Evolutionary conservation across 1,140 invertebrate species (phyloP).

Genomic region (Aphaenogaster ashmeadi): DNA sequence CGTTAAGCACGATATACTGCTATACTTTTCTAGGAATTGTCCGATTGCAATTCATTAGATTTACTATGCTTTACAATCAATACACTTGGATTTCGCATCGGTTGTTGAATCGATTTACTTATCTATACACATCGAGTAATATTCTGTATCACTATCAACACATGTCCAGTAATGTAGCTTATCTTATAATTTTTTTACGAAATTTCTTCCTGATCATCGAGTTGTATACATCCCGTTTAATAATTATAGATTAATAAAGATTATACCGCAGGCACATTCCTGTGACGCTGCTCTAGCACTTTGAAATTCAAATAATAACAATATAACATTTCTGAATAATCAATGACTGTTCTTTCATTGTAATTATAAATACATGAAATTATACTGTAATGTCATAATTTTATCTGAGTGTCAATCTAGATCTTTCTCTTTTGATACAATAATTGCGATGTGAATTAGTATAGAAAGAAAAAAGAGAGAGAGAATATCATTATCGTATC

Average conservation of each 20-base stretch:
- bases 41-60: not conserved
- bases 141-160: slow-evolving; percentile 38
- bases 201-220: slow-evolving; percentile 1
- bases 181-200: slow-evolving; percentile 62
- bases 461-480: not conserved
- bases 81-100: not conserved
- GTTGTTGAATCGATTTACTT: not conserved
- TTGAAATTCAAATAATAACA: slow-evolving; percentile 1
- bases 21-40: not conserved
- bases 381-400: not conserved
- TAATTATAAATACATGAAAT: not conserved
- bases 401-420: not conserved
- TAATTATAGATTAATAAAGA: not conserved
- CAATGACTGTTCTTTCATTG: not conserved
- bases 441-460: not conserved
- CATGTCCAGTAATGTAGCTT: slow-evolving; percentile 5
- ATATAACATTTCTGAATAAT: not conserved
- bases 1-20: not conserved
- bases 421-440: not conserved
- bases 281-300: not conserved
- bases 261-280: not conserved
- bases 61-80: not conserved
- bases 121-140: slow-evolving; percentile 25
- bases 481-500: not conserved
- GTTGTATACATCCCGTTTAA: not conserved